Base-by-base conservation (phyloP, 1,140 invertebrate species). In the Olivierus martensii region DNA sequence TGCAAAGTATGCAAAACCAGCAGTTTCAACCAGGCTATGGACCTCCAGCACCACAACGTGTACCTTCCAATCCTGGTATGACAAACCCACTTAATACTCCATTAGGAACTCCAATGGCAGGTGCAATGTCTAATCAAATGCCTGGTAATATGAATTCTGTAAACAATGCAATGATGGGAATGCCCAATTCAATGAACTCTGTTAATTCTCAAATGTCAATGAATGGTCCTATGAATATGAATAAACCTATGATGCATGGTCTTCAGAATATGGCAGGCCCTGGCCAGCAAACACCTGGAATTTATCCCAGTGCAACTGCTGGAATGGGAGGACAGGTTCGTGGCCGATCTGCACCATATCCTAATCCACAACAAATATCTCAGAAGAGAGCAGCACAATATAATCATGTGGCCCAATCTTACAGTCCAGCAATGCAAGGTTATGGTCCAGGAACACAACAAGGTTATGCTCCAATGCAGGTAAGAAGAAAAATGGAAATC, bases 291-390 rank as follows among this genome's bases (percentile, higher is more conserved):
- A 66, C 71, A 59, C 53, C 46, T 17, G 55, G 48, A 41, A 59
- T 61, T 49, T 63, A 73, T 54, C 36, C 55, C 11, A 39, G 28
- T 21, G 45, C 28, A 28, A 36, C 41, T 35, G 34, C 51, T 15
- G 46, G 52, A 12, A 50, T 52, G 45, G 50, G 48, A 44, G 47
- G 42, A 6, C 57, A 58, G 19, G 37, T 17, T 2, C 73, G 74
- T 39, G 76, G 83, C 59, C 72, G 85, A 62, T 73, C 85, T 67
- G 73, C 82, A 18, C 84, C 85, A 0, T 89, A 87, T 69, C 83
- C 84, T 2, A 78, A 77, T 47, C 81, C 83, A 7, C 77, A 79
- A 21, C 83, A 86, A 79, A 84, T 85, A 77, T 75, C 77, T 34
- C 83, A 87, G 62, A 85, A 88, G 64, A 75, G 83, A 53, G 49